These are phyloP conservation scores for Halcyon senegalensis DNA, from an alignment of 2,113 vertebrate genomes.

Conservation along the genomic window DNA sequence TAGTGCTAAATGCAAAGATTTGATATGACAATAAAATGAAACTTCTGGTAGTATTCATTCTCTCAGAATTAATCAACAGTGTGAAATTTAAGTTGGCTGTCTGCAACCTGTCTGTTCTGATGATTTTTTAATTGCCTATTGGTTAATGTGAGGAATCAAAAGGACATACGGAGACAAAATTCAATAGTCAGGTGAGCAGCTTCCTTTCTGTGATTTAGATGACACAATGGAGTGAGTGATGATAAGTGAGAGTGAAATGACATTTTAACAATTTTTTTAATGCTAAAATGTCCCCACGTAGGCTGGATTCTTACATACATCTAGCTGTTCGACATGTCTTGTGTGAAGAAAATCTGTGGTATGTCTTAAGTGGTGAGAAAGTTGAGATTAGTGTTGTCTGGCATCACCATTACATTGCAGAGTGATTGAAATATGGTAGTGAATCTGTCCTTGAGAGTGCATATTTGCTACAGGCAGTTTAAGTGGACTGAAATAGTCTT, in stretches of 20 bases:
- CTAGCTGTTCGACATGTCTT: neutral
- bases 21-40: constrained; percentile 29
- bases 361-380: neutral
- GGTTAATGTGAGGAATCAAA: neutral
- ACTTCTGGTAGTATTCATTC: neutral
- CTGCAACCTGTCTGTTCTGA: constrained; percentile 10
- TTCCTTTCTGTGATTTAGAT: neutral
- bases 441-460: neutral
- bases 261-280: neutral
- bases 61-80: constrained; percentile 33
- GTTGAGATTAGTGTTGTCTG: neutral
- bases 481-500: neutral
- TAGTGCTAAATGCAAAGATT: neutral
- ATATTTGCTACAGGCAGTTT: neutral
- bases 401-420: neutral
- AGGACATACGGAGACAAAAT: neutral
- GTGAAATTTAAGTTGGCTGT: constrained; percentile 15
- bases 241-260: neutral
- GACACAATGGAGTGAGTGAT: neutral
- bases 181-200: neutral
- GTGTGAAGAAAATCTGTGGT: neutral
- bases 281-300: neutral
- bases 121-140: constrained; percentile 10
- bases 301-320: neutral
- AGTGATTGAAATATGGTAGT: neutral